Base-by-base conservation (phyloP, 2,113 vertebrate genomes). In the Nycticebus coucang region DNA sequence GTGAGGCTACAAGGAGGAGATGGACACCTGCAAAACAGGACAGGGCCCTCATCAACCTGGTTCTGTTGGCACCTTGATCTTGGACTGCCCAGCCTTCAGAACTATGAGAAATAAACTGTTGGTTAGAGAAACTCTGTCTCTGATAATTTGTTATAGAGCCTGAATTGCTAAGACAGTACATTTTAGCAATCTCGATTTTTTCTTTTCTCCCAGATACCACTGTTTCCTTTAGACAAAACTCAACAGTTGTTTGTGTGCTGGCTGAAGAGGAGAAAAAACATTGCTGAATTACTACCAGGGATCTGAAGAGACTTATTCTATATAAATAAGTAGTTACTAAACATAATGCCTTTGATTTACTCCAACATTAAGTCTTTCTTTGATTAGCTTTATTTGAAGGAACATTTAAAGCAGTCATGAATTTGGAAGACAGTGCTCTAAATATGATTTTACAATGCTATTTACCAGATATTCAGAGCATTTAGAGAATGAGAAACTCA, bases 281-380 rank as follows among this genome's bases (percentile, higher is more conserved):
- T 26, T 26, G 14, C 21, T 94, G 0, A 26, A 24, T 66, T 68
- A 14, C 59, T 57, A 62, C 17, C 8, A 60, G 75, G 45, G 59
- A 37, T 1, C 55, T 4, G 82, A 17, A 78, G 0, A 95, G 83
- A 71, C 24, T 68, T 57, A 37, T 74, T 95, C n/a, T 14, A 91
- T 87, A n/a, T 4, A 66, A 88, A 96, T 74, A 89, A 68, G 0
- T n/a, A 72, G 86, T 95, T 88, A 41, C 6, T 85, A 82, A 91
- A 85, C 66, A 66, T 3, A 1, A 0, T 22, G 6, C 7, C 0
- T 77, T 96, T 60, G 41, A 2, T 53, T 89, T 94, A 33, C 7
- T 21, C 37, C 77, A 24, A 0, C 69, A 19, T 37, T 87, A 41
- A 26, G 1, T 19, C 1, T 91, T 96, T 28, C 9, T 55, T 83